Conservation (phyloP, 2,113 vertebrate species). For the Brachyistius frenatus region DNA sequence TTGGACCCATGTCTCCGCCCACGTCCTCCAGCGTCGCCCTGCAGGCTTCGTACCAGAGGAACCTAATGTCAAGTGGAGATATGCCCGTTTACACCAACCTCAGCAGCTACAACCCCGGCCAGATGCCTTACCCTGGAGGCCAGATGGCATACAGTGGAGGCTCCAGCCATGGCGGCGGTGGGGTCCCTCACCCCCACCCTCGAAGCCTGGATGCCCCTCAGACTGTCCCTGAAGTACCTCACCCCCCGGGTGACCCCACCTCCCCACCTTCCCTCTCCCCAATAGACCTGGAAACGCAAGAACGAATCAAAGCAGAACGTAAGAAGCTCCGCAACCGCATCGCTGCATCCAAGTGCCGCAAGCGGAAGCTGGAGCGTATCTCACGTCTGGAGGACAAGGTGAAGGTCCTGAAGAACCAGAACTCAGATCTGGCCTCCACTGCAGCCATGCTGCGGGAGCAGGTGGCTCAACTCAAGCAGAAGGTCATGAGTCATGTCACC, state of each 20-base stretch:
- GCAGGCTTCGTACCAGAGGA: conserved; percentile 71
- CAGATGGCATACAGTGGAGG: conserved; percentile 72
- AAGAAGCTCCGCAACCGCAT: conserved; percentile 95
- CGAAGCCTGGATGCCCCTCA: conserved; percentile 90
- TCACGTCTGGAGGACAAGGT: conserved; percentile 96
- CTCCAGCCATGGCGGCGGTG: conserved; percentile 38
- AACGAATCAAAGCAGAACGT: conserved; percentile 94
- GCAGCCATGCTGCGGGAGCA: conserved; percentile 92
- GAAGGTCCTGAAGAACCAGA: conserved; percentile 93
- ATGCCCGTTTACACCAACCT: conserved; percentile 90
- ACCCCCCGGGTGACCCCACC: conserved; percentile 79
- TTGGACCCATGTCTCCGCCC: conserved; percentile 63
- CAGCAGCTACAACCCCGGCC: conserved; percentile 69
- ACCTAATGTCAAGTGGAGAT: conserved; percentile 73
- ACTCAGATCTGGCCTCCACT: conserved; percentile 93
- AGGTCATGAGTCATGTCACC: conserved; percentile 95
- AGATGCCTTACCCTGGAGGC: conserved; percentile 59
- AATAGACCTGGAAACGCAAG: conserved; percentile 94
- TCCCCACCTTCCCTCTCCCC: conserved; percentile 89
- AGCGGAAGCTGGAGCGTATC: conserved; percentile 94
- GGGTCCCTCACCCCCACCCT: conserved; percentile 46
- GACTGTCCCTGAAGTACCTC: conserved; percentile 93
- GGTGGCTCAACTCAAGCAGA: conserved; percentile 95
- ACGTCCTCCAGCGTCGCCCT: conserved; percentile 58
- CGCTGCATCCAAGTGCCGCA: conserved; percentile 95